A percentile compares a stretch with the other conserved stretches of the same genome.
phyloP scores from a whole-genome alignment of 2,888 invertebrate species.

The Pristionchus exspectatus region DNA sequence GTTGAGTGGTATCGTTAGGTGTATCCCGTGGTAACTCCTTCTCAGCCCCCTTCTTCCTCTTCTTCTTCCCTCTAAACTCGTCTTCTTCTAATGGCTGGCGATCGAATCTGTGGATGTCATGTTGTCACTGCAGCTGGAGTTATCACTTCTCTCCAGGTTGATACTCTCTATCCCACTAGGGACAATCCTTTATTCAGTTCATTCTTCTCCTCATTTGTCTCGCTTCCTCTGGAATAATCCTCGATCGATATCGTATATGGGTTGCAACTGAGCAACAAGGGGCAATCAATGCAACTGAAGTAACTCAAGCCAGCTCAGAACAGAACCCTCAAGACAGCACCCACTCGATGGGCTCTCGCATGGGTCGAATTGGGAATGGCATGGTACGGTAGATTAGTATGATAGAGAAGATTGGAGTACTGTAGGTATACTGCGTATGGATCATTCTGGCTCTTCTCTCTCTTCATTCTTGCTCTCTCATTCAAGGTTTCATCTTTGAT shows the following conservation, averaged over 20 bases:
- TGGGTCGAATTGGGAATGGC: conserved; percentile 72
- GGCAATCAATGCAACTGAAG: conserved; percentile 64
- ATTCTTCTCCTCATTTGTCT: conserved; percentile 66
- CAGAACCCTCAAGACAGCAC: conserved; percentile 61
- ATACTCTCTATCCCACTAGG: not conserved
- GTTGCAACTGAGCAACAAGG: conserved; percentile 60
- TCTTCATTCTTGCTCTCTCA: conserved; percentile 69
- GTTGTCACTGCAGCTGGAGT: conserved; percentile 72
- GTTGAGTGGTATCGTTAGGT: not conserved
- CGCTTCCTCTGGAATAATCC: conserved; percentile 65
- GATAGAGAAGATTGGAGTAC: conserved; percentile 53
- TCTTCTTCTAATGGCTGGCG: conserved; percentile 53
- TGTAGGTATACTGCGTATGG: conserved; percentile 65
- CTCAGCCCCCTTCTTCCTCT: not conserved
- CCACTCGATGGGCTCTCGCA: conserved; percentile 69
- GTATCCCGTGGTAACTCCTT: conserved; percentile 7
- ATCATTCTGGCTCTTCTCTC: conserved; percentile 71
- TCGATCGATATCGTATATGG: conserved; percentile 70
- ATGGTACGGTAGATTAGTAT: conserved; percentile 65
- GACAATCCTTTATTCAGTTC: conserved; percentile 56
- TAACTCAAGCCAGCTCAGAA: conserved; percentile 61
- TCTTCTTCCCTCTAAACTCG: not conserved
- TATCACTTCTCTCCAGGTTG: conserved; percentile 66
- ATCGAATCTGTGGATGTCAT: conserved; percentile 72
- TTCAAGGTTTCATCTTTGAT: conserved; percentile 61